Percentiles rank a stretch among this genome's conserved stretches.
phyloP scores from a whole-genome alignment of 2,797 vertebrate species.

The Lithobates sylvaticus region DNA sequence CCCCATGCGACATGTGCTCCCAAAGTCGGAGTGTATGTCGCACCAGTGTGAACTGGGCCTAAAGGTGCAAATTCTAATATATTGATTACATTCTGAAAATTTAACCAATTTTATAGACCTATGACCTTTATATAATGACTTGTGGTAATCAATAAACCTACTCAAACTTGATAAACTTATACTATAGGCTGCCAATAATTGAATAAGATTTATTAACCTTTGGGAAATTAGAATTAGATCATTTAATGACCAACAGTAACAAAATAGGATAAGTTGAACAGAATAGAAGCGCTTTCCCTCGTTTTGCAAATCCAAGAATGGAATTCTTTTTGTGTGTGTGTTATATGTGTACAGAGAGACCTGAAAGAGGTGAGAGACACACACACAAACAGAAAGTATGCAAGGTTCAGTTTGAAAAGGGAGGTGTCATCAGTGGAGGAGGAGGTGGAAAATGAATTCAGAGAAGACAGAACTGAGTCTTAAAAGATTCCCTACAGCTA shows the following conservation, averaged over 20 bases:
- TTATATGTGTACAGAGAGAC: conserved; percentile 28
- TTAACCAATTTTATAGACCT: too few relatives aligned
- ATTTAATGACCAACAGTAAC: not conserved
- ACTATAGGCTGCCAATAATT: too few relatives aligned
- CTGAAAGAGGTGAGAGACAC: not conserved
- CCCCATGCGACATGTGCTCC: too few relatives aligned
- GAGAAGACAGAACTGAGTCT: not conserved
- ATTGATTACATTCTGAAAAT: too few relatives aligned
- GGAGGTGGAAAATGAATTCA: not conserved
- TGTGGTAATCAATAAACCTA: too few relatives aligned
- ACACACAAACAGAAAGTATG: not conserved
- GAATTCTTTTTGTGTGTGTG: conserved; percentile 15
- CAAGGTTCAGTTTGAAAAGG: not conserved
- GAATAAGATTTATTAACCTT: too few relatives aligned
- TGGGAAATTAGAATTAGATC: not conserved
- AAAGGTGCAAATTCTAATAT: too few relatives aligned
- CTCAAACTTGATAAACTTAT: too few relatives aligned
- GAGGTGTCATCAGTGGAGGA: conserved; percentile 14
- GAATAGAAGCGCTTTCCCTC: not conserved
- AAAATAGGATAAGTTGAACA: not conserved
- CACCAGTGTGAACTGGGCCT: too few relatives aligned
- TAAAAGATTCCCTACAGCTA: not conserved
- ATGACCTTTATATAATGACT: too few relatives aligned
- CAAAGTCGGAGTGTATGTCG: too few relatives aligned
- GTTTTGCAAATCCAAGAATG: not conserved